Conservation (phyloP, 2,888 invertebrate species). For the Cerastis leucographa region DNA sequence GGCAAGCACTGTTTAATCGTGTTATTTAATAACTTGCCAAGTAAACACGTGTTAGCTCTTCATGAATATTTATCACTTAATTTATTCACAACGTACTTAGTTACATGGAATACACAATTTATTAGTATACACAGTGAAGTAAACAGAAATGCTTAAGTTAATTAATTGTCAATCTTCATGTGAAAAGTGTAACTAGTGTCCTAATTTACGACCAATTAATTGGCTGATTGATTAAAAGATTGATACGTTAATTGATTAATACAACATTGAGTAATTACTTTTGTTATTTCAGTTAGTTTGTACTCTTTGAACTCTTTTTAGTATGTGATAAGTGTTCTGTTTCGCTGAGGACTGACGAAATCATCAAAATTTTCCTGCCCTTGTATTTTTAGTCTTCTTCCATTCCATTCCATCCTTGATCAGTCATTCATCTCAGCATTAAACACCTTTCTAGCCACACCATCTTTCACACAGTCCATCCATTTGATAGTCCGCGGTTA, state of each 20-base stretch:
- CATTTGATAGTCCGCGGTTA: no score
- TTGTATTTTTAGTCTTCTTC: not conserved
- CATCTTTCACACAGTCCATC: not conserved
- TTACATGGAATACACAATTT: not conserved
- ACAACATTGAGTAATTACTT: not conserved
- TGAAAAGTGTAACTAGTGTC: conserved; percentile 5
- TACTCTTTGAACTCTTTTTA: no score
- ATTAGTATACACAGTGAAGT: no score
- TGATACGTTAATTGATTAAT: conserved; percentile 8
- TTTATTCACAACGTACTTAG: not conserved
- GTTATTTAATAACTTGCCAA: conserved; percentile 1
- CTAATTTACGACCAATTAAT: conserved; percentile 31
- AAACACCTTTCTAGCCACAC: not conserved
- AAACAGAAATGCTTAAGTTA: not conserved
- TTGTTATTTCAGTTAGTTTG: not conserved
- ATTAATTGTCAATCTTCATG: conserved; percentile 28
- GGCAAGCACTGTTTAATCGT: not conserved
- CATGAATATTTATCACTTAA: conserved; percentile 25
- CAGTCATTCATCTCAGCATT: not conserved
- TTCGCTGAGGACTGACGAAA: no score
- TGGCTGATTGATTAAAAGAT: conserved; percentile 3
- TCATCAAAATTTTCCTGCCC: no score
- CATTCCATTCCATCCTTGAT: not conserved
- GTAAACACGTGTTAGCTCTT: conserved; percentile 6
- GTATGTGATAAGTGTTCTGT: no score